Base-by-base conservation (phyloP, 2,113 vertebrate genomes). In the Limnothrissa miodon region DNA sequence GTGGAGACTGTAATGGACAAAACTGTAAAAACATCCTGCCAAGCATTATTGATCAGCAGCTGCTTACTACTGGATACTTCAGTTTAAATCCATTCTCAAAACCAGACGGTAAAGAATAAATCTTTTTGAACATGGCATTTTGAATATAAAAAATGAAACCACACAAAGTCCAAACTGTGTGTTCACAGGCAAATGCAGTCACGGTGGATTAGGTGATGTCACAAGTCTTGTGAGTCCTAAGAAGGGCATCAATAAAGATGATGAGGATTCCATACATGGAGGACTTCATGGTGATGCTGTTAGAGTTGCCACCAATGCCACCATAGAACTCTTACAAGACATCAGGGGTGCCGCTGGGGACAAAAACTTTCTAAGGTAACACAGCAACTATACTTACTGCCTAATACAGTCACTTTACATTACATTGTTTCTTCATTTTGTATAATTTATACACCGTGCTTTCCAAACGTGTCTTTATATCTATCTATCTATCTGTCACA, bases 401-500 rank as follows among this genome's bases (percentile, higher is more conserved):
- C 42, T 4, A 42, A 42, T 42, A 42, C 6, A 42, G 42, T 42
- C 42, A 42, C 42, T 42, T 42, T 42, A 42, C 42, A 4, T 42
- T 42, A 6, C 42, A 42, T n/a, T 42, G 42, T 42, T 42, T 42
- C 42, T 42, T 42, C 42, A 42, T 42, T 42, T 42, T 42, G 42
- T 6, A 4, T 42, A 42, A 42, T 42, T 42, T 42, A 42, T 42
- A 42, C 42, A 42, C 6, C 2, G 6, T 2, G 42, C 42, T 4
- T 2, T 42, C 42, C 42, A 42, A 42, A 42, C 42, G 42, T 42
- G 42, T 42, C 42, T 42, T 42, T 2, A 4, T 6, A 42, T 42
- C 42, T n/a, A n/a, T n/a, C n/a, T n/a, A n/a, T n/a, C 21, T 19
- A 19, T 53, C 51, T 21, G 23, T 51, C 19, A 21, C 88, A 94